These are phyloP conservation scores for Enteromius mattozi DNA, from an alignment of 2,797 vertebrate species.

Conservation along the genomic window DNA sequence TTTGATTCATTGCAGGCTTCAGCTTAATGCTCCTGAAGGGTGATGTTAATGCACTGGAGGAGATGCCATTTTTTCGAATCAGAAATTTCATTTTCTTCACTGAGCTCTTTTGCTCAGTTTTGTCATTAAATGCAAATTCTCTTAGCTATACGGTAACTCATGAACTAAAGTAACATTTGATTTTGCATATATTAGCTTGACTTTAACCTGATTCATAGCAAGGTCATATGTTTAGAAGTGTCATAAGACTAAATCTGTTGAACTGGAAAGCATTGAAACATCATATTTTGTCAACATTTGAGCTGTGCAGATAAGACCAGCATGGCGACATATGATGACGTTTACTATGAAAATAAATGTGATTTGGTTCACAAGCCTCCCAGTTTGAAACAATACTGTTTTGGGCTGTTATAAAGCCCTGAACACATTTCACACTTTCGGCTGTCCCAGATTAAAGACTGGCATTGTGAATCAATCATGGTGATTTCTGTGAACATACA, in stretches of 20 bases:
- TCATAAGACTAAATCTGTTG: not conserved
- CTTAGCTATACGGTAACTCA: conserved; percentile 1
- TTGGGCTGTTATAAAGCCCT: no score
- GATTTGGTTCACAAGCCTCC: not conserved
- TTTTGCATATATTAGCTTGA: conserved; percentile 1
- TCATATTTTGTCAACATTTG: not conserved
- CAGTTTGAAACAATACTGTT: not conserved
- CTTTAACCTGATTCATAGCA: not conserved
- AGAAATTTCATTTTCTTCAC: conserved; percentile 24
- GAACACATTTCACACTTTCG: no score
- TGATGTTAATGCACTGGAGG: conserved; percentile 32
- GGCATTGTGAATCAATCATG: no score
- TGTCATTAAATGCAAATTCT: conserved; percentile 52
- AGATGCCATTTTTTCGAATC: conserved; percentile 45
- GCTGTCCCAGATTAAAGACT: no score
- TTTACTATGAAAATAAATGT: not conserved
- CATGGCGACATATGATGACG: not conserved
- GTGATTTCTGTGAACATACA: no score
- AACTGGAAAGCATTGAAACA: not conserved
- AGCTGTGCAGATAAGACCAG: not conserved
- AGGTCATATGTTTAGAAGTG: not conserved
- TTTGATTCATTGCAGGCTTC: conserved; percentile 57
- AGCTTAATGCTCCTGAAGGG: conserved; percentile 58
- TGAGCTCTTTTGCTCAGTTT: conserved; percentile 52
- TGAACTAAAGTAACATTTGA: not conserved